Evolutionary conservation across 2,113 vertebrate species (phyloP), one percentile per base, ranked within the genome.

Genomic region (Crotalus helleri): DNA sequence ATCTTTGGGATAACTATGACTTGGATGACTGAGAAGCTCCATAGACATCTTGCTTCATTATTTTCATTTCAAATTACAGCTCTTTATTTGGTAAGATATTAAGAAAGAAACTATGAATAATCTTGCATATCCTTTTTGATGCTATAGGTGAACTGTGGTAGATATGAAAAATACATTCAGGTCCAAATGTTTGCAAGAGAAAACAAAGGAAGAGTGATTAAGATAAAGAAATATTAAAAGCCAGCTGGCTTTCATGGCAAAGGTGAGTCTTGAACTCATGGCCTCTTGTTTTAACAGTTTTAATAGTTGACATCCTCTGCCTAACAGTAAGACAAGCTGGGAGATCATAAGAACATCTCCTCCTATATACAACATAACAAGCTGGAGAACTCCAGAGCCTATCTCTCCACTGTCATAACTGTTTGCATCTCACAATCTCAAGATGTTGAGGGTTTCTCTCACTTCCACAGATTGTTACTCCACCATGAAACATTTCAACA

Each of bases 31-130:
- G 46, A 49, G 5, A 49, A 49, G 6, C 46, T 49, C 46, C 46
- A 49, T 49, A 49, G 46, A 49, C 2, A 44, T 44, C 39, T 39
- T 39, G 39, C 94, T 89, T 26, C 15, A 81, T 57, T 44, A 44
- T 44, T 44, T 44, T 44, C 44, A 44, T 44, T 44, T 44, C 0
- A 44, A 44, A 44, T 44, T 44, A 44, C 44, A 44, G 87, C 7
- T 4, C 81, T 93, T 13, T 61, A 90, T 46, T 7, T 17, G 90
- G 90, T 90, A 95, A 39, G 94, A 96, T 57, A 26, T 33, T 81
- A 81, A 81, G 17, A 81, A 81, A 81, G 69, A 81, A 81, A 81
- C 69, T 81, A 39, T 39, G 69, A 2, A 39, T 39, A 81, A 33
- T 58, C 55, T 39, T 44, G 9, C n/a, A 26, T 81, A 51, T 33